Percentiles rank a stretch among this genome's conserved stretches.
These are phyloP conservation scores for Eucidaris tribuloides DNA, from an alignment of 35 echinoderm and acorn worm species.

Conservation along the genomic window DNA sequence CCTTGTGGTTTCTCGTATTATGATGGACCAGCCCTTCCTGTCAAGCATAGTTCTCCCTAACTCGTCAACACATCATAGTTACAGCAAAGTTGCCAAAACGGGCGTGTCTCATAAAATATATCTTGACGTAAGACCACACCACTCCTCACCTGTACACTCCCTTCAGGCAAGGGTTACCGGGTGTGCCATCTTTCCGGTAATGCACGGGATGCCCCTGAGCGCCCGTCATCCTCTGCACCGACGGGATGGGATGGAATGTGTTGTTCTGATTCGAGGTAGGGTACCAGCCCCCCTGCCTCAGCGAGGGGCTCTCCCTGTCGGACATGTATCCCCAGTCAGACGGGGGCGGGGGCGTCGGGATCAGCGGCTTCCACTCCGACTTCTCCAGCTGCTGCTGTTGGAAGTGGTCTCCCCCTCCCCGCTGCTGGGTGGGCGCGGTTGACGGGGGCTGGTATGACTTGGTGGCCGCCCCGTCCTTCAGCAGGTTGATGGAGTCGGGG, in stretches of 20 bases:
- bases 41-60: no score
- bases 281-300: neutral
- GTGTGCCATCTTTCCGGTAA: slow-evolving; percentile 14
- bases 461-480: slow-evolving; percentile 11
- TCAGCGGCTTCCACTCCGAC: slow-evolving; percentile 12
- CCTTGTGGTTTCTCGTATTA: no score
- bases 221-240: slow-evolving; percentile 45
- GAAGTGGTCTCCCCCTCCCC: no score
- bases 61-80: no score
- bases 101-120: no score
- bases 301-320: no score
- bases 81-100: no score
- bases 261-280: neutral
- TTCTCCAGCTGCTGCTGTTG: neutral
- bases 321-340: neutral
- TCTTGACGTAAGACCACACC: no score
- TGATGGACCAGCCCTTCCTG: no score
- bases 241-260: slow-evolving; percentile 34
- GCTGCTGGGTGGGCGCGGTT: neutral
- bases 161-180: slow-evolving; percentile 14
- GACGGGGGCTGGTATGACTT: neutral
- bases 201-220: neutral
- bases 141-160: slow-evolving; percentile 12
- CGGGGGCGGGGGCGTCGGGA: neutral
- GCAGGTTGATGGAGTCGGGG: neutral